These are phyloP conservation scores for Erebia aethiops DNA, from an alignment of 2,888 invertebrate genomes.

Conservation along the genomic window DNA sequence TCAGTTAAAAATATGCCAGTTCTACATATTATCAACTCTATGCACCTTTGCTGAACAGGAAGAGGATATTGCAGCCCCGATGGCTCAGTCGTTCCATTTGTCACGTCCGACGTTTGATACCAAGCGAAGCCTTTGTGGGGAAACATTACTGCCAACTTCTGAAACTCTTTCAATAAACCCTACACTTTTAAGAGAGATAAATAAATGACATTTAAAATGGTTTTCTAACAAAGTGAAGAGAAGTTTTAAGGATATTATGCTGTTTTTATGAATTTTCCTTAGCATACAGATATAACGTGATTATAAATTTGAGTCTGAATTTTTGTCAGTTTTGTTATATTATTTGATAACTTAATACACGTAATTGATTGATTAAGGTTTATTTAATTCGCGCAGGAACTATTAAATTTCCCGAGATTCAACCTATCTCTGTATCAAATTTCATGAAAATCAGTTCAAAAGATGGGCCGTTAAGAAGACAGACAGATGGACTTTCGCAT, in stretches of 20 bases:
- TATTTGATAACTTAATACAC: too few relatives aligned
- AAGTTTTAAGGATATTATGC: neutral
- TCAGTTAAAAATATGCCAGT: slow-evolving; percentile 7
- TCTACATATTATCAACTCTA: slow-evolving; percentile 39
- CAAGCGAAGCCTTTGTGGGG: slow-evolving; percentile 46
- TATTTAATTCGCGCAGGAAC: too few relatives aligned
- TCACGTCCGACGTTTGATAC: slow-evolving; percentile 59
- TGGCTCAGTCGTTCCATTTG: slow-evolving; percentile 68
- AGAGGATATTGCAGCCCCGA: slow-evolving; percentile 70
- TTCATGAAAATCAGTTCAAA: too few relatives aligned
- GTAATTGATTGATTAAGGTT: too few relatives aligned
- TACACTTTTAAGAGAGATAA: slow-evolving; percentile 18
- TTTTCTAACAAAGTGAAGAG: slow-evolving; percentile 10
- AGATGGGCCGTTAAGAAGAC: too few relatives aligned
- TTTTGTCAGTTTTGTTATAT: too few relatives aligned
- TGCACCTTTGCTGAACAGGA: slow-evolving; percentile 51
- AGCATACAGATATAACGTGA: too few relatives aligned
- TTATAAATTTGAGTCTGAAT: too few relatives aligned
- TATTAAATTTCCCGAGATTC: too few relatives aligned
- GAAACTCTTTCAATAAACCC: slow-evolving; percentile 37
- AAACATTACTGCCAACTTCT: slow-evolving; percentile 42
- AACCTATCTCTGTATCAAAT: too few relatives aligned
- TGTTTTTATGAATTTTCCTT: neutral
- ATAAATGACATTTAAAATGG: slow-evolving; percentile 19
- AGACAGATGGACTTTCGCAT: too few relatives aligned